These are phyloP conservation scores for Pachliopta kotzebuea DNA, from an alignment of 2,888 invertebrate species.

Conservation along the genomic window DNA sequence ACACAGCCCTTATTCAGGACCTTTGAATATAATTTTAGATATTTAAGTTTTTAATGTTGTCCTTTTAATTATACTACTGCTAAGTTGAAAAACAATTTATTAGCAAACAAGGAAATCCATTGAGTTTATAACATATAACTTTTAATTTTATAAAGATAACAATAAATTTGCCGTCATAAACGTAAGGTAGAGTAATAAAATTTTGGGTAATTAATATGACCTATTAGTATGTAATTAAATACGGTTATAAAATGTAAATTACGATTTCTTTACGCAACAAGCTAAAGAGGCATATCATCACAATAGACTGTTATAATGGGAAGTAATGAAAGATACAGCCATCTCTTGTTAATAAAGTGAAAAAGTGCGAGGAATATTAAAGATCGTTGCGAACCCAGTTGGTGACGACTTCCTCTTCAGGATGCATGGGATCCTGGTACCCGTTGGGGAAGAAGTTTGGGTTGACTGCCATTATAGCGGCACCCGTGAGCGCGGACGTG, in stretches of 20 bases:
- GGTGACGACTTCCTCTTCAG: constrained; percentile 80
- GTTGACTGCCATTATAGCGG: constrained; percentile 64
- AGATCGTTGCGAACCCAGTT: constrained; percentile 77
- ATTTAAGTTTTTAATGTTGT: background rate
- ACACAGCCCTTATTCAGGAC: too few species aligned
- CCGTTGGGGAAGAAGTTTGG: constrained; percentile 78
- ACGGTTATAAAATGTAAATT: background rate
- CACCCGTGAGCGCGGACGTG: constrained; percentile 60
- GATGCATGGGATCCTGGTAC: constrained; percentile 76
- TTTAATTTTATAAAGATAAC: background rate
- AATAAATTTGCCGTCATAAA: too few species aligned
- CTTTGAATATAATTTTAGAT: background rate
- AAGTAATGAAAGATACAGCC: background rate
- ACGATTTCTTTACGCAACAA: background rate
- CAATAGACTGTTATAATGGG: background rate
- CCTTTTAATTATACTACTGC: background rate
- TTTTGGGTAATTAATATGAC: too few species aligned
- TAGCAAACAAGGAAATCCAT: background rate
- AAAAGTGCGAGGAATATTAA: constrained; percentile 33
- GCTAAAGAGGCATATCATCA: background rate
- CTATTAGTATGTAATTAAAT: too few species aligned
- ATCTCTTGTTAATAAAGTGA: constrained; percentile 26
- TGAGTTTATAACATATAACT: background rate
- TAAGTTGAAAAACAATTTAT: background rate
- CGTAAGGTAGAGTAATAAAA: too few species aligned